Conservation (phyloP, 2,888 invertebrate genomes). For the Agrilus cyanescens region DNA sequence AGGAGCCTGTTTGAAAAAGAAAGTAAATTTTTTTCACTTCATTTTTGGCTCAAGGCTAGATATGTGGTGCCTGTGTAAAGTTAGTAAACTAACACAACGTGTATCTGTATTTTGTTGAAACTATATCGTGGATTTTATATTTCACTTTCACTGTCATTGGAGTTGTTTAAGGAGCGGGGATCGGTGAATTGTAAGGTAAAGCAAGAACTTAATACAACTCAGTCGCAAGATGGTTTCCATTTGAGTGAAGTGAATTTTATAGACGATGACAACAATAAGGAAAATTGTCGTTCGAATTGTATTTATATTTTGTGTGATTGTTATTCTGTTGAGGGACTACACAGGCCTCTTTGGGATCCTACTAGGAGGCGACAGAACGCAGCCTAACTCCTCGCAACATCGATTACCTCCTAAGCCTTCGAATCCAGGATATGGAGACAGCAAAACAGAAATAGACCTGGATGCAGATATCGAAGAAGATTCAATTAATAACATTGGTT, state of each 20-base stretch:
- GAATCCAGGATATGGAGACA: conserved; percentile 35
- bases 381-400: conserved; percentile 24
- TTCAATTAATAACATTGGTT: conserved; percentile 33
- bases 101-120: not conserved
- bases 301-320: conserved; percentile 41
- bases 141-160: conserved; percentile 15
- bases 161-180: conserved; percentile 12
- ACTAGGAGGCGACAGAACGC: conserved; percentile 35
- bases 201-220: conserved; percentile 9
- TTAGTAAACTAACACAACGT: too few relatives aligned
- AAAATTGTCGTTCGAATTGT: conserved; percentile 38
- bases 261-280: conserved; percentile 27
- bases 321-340: conserved; percentile 44
- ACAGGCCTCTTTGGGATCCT: conserved; percentile 37
- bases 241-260: conserved; percentile 1
- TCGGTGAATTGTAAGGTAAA: conserved; percentile 13
- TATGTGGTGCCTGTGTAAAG: too few relatives aligned
- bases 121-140: not conserved
- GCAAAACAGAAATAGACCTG: conserved; percentile 33
- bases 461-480: conserved; percentile 39
- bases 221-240: conserved; percentile 13
- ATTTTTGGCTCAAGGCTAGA: too few relatives aligned
- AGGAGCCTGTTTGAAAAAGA: too few relatives aligned
- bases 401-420: conserved; percentile 26
- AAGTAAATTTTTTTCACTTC: too few relatives aligned